Evolutionary conservation across 1,140 invertebrate genomes (phyloP).

Genomic region (Micrasema minimum): DNA sequence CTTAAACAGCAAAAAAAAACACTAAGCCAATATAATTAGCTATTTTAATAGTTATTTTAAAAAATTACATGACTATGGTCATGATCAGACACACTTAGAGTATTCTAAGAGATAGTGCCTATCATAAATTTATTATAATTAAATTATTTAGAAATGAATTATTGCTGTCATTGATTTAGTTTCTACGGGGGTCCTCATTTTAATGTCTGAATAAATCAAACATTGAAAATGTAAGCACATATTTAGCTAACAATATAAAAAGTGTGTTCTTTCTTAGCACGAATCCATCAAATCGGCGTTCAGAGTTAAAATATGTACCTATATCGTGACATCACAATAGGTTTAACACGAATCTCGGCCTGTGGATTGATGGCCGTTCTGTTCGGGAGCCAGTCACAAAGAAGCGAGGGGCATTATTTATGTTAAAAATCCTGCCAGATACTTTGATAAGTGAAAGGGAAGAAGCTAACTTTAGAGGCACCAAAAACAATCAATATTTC

Average conservation of each 20-base stretch:
- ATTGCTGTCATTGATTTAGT: not conserved
- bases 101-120: no score
- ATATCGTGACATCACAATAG: conserved; percentile 16
- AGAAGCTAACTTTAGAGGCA: not conserved
- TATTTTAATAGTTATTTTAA: no score
- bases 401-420: not conserved
- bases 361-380: conserved; percentile 6
- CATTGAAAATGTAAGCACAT: not conserved
- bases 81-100: no score
- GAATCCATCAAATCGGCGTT: not conserved
- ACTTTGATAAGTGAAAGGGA: conserved; percentile 8
- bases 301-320: not conserved
- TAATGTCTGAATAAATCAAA: not conserved
- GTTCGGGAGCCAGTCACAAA: not conserved
- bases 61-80: no score
- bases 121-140: no score
- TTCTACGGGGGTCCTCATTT: not conserved
- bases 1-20: no score
- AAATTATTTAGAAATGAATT: not conserved
- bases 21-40: no score
- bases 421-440: conserved; percentile 10
- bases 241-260: not conserved
- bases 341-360: not conserved
- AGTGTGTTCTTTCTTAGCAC: not conserved
- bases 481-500: not conserved